Percentiles rank a stretch among this genome's conserved stretches.
Conservation (phyloP, 1,140 invertebrate species). For the Drosophila neocordata region DNA sequence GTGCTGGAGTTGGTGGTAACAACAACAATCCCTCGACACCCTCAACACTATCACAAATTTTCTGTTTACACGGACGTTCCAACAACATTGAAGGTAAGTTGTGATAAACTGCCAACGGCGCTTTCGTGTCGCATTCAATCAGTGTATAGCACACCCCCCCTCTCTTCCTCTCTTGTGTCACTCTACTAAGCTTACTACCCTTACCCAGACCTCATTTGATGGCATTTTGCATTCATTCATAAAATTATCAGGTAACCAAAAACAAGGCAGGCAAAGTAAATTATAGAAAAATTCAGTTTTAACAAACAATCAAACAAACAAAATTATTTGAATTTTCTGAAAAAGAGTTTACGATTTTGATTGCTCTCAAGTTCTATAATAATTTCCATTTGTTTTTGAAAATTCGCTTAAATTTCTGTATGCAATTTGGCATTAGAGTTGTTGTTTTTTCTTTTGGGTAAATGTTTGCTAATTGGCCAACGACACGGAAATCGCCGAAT, state of each 20-base stretch:
- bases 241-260: constrained; percentile 67
- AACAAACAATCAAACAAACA: constrained; percentile 31
- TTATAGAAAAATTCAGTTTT: constrained; percentile 33
- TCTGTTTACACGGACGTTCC: constrained; percentile 73
- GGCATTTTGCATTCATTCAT: constrained; percentile 74
- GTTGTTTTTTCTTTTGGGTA: constrained; percentile 53
- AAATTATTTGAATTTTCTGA: constrained; percentile 57
- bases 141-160: constrained; percentile 26
- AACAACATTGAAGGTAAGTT: constrained; percentile 65
- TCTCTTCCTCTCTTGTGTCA: too few relatives aligned
- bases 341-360: constrained; percentile 48
- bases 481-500: constrained; percentile 58
- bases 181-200: background rate
- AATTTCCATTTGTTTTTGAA: constrained; percentile 29
- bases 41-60: constrained; percentile 67
- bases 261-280: constrained; percentile 53
- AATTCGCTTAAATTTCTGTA: constrained; percentile 30
- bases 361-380: constrained; percentile 30
- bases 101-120: constrained; percentile 28
- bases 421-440: constrained; percentile 49
- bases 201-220: constrained; percentile 9
- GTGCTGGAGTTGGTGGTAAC: constrained; percentile 53
- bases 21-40: constrained; percentile 58
- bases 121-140: constrained; percentile 77
- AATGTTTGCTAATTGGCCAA: constrained; percentile 67